A percentile compares a stretch with the other conserved stretches of the same genome.
These are phyloP conservation scores for Eolophus roseicapilla DNA, from an alignment of 2,113 vertebrate genomes.

Conservation along the genomic window DNA sequence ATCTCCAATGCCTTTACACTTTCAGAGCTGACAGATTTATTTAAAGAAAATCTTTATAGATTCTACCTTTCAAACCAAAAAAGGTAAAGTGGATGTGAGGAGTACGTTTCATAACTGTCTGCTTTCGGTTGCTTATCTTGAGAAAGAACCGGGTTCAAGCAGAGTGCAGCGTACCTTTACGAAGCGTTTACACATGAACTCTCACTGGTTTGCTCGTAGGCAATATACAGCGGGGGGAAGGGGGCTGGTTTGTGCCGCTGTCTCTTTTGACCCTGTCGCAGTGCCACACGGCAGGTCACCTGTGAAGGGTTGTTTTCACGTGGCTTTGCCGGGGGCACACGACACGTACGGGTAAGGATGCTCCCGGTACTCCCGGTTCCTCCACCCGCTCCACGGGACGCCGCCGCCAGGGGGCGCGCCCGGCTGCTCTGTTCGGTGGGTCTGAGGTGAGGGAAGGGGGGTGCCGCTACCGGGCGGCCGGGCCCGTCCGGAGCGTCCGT, in stretches of 20 bases:
- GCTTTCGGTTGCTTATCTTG: accelerated
- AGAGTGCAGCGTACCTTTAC: accelerated
- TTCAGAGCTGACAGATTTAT: not conserved
- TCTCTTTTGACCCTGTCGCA: not conserved
- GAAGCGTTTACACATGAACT: not conserved
- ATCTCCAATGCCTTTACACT: not conserved
- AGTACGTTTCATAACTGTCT: accelerated
- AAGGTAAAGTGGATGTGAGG: accelerated
- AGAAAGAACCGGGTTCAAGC: not conserved
- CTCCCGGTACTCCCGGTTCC: too few species aligned
- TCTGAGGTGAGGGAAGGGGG: not conserved
- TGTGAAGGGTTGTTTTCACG: not conserved
- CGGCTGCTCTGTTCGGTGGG: not conserved
- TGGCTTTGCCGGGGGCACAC: not conserved
- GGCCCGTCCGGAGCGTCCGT: not conserved
- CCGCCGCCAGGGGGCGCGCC: not conserved
- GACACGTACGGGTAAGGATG: not conserved
- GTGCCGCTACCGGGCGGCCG: not conserved
- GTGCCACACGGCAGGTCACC: not conserved
- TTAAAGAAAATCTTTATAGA: not conserved
- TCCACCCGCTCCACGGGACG: not conserved
- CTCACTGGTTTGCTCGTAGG: not conserved
- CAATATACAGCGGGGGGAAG: not conserved
- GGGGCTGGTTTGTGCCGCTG: not conserved
- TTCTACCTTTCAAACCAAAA: not conserved